A percentile compares a stretch with the other conserved stretches of the same genome.
phyloP scores from a whole-genome alignment of 2,797 vertebrate genomes.

The Esox lucius region DNA sequence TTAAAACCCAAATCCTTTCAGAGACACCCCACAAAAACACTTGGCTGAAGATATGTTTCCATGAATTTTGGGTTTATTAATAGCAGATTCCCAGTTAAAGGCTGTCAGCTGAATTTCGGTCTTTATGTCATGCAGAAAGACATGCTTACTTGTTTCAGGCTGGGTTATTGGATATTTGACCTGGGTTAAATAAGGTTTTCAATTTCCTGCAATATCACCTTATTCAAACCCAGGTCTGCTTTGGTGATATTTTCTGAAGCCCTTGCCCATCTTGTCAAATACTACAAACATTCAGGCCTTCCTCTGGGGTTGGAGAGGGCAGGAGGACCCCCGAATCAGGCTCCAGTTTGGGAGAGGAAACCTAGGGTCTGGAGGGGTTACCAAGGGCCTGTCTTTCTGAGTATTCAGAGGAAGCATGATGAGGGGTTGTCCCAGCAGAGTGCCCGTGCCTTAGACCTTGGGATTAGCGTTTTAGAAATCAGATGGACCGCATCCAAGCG shows the following conservation, averaged over 20 bases:
- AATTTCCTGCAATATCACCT: neutral
- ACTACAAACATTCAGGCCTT: neutral
- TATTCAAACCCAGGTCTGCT: neutral
- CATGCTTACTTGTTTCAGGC: neutral
- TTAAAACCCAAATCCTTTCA: neutral
- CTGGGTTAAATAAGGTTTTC: neutral
- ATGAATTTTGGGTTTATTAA: neutral
- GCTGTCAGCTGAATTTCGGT: neutral
- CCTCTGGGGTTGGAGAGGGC: neutral
- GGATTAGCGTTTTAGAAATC: neutral
- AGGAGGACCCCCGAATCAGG: neutral
- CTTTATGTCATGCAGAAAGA: neutral
- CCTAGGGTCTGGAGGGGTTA: neutral
- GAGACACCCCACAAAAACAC: neutral
- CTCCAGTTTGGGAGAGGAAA: neutral
- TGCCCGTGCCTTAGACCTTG: neutral
- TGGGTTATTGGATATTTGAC: neutral
- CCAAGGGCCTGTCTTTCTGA: neutral
- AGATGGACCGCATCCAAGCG: neutral
- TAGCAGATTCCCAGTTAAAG: neutral
- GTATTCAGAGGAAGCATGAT: neutral
- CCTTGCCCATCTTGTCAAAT: neutral
- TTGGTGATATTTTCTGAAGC: neutral
- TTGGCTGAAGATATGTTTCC: neutral
- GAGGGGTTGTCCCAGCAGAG: neutral